Evolutionary conservation across 2,113 vertebrate genomes (phyloP), one percentile per base, ranked within the genome.

Genomic region (Tragelaphus imberbis): DNA sequence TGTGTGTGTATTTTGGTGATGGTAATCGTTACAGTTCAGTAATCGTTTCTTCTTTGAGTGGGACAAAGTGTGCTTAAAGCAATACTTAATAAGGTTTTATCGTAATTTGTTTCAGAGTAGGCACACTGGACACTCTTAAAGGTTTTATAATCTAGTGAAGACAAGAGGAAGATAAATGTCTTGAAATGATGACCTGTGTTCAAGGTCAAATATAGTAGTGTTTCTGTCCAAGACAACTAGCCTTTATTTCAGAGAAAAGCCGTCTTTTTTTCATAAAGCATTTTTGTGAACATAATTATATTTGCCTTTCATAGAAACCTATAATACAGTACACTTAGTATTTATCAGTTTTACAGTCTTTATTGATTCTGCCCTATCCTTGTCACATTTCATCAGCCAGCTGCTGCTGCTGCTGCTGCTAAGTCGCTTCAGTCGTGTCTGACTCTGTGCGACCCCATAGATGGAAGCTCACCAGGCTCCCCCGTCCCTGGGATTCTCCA

Each of bases 241-340:
- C 56, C 97, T 95, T 97, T 95, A 86, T 95, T 95, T 49, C 16
- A 84, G 61, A 84, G 89, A 94, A 91, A 94, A 87, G 19, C 30
- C 63, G 1, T 53, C 51, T 88, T 79, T 65, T 91, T 86, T 91
- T 33, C 6, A 90, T 15, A 75, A 61, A 88, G 33, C 23, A 56
- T 92, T 94, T 96, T 84, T 51, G 79, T 87, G 56, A 63, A 21
- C 53, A 56, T 85, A 94, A 95, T 79, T 80, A 28, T 84, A 82
- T 97, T 95, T 97, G 86, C 75, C 79, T 95, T n/a, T 92, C 58
- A 92, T 6, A 84, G 68, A 96, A 96, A 65, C 56, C 63, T 92
- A 16, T 88, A 81, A 47, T 88, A 68, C 33, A 84, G 8, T 85
- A 49, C 44, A 88, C 0, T 1, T 53, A 71, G 40, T 94, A 93